These are phyloP conservation scores for Habrosyne pyritoides DNA, from an alignment of 2,888 invertebrate species.

Conservation along the genomic window DNA sequence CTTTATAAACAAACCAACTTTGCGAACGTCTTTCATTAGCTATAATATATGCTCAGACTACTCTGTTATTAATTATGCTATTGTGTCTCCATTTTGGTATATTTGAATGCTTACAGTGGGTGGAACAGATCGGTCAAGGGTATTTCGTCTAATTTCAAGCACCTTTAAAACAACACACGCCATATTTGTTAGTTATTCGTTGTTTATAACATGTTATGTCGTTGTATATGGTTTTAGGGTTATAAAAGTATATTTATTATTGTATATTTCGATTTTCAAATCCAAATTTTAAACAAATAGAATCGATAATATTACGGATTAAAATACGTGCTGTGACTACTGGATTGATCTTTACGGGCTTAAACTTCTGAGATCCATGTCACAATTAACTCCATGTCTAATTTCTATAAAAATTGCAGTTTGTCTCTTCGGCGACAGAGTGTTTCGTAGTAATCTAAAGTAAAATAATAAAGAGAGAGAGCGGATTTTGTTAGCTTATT, in stretches of 20 bases:
- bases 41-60: conserved; percentile 51
- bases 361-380: too few species aligned
- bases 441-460: too few species aligned
- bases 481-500: too few species aligned
- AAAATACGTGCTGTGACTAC: too few species aligned
- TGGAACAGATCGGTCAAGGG: conserved; percentile 62
- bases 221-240: conserved; percentile 25
- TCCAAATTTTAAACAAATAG: conserved; percentile 3
- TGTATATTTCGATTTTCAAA: conserved; percentile 14
- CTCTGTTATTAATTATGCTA: conserved; percentile 60
- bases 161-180: conserved; percentile 27
- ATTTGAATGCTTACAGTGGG: conserved; percentile 57
- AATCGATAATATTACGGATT: not conserved
- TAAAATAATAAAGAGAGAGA: too few species aligned
- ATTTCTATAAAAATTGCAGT: too few species aligned
- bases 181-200: conserved; percentile 33
- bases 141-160: conserved; percentile 41
- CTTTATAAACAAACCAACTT: conserved; percentile 24
- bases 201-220: conserved; percentile 26
- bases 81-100: conserved; percentile 57
- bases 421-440: too few species aligned
- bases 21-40: conserved; percentile 43
- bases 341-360: too few species aligned
- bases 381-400: too few species aligned
- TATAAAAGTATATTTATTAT: conserved; percentile 26